Conservation (phyloP, 2,888 invertebrate genomes). For the Lissonota sp. region DNA sequence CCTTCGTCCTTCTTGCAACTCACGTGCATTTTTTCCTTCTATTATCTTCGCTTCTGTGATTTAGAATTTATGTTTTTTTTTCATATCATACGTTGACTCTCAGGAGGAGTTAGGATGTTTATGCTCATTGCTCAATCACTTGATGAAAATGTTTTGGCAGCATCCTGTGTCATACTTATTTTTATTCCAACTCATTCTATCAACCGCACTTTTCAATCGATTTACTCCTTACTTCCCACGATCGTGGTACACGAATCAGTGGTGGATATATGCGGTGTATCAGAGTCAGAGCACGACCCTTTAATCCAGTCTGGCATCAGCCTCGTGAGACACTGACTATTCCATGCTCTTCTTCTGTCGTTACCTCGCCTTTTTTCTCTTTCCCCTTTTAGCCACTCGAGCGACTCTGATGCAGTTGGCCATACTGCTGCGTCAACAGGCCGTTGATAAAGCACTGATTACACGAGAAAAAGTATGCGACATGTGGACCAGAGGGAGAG, state of each 20-base stretch:
- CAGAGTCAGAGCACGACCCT: not conserved
- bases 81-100: no score
- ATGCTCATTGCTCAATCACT: no score
- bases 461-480: not conserved
- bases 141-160: no score
- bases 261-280: not conserved
- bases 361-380: not conserved
- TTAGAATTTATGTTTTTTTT: no score
- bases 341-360: not conserved
- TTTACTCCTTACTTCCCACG: no score
- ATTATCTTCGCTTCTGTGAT: no score
- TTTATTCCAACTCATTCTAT: no score
- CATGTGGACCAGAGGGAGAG: not conserved
- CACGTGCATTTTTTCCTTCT: no score
- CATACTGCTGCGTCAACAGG: slow-evolving; percentile 25
- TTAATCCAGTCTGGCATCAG: slow-evolving; percentile 1
- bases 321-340: not conserved
- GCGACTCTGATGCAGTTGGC: not conserved
- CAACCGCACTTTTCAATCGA: no score
- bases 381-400: not conserved
- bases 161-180: no score
- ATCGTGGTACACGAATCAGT: no score
- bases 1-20: not conserved
- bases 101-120: no score
- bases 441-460: slow-evolving; percentile 28